Evolutionary conservation across 1,140 invertebrate species (phyloP), one percentile per base, ranked within the genome.

Genomic region (Tyrophagus putrescentiae): DNA sequence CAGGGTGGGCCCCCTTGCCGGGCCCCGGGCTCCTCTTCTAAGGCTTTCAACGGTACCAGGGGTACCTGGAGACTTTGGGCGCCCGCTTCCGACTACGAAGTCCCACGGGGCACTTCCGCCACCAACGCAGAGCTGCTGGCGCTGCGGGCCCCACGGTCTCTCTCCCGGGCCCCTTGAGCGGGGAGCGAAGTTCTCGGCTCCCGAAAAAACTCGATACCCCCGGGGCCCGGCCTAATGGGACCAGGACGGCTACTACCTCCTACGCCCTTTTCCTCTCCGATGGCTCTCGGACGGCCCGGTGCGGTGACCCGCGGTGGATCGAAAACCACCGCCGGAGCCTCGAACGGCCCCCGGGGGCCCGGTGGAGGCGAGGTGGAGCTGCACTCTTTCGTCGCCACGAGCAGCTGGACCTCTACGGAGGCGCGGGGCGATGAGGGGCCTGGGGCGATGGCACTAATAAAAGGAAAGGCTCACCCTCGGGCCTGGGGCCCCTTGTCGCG

Each of bases 271-370:
- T 27, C 2, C 16, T 59, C 27, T 33, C 28, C 6, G 57, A 45
- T 23, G 16, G 11, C 32, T 41, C 29, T 7, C 34, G 25, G 6
- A 27, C 77, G 73, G n/a, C n/a, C n/a, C 87, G 96, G 66, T 73
- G 96, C 36, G 78, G 96, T 4, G 95, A 95, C 74, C 78, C 92
- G 66, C 91, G 92, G 0, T 95, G 89, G 90, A 79, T 96, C 13
- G 80, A 85, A 28, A 72, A 72, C 57, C 76, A 77, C 41, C 70
- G 79, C 50, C 78, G 77, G 58, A 72, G 80, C 81, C 33, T 70
- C 31, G 71, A 71, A 6, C 29, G 32, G 57, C 44, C 2, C n/a
- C 2, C 32, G 16, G 18, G 57, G 57, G 33, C 57, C 44, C 31
- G 21, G 29, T n/a, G 71, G 80, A 65, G 79, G 76, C 13, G 79